Percentiles rank a stretch among this genome's conserved stretches.
Evolutionary conservation across 1,140 invertebrate genomes (phyloP).

Genomic region (Mylabris phalerata): DNA sequence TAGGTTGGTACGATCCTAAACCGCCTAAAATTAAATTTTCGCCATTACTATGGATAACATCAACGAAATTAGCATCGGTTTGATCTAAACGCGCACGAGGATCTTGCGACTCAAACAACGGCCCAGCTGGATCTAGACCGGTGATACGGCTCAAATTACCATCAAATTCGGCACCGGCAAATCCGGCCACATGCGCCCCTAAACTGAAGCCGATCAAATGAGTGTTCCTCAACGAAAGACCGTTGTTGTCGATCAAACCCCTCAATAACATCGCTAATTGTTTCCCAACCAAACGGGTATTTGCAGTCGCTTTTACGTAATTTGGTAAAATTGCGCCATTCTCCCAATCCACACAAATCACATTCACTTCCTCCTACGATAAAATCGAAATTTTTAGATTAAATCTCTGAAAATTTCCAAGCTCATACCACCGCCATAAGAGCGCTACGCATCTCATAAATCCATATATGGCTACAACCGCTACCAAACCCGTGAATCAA

Average conservation of each 20-base stretch:
- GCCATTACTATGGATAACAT: conserved; percentile 91
- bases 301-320: conserved; percentile 88
- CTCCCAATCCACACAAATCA: conserved; percentile 93
- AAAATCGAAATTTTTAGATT: no score
- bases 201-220: conserved; percentile 89
- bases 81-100: conserved; percentile 72
- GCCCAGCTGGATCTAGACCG: conserved; percentile 84
- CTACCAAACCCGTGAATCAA: conserved; percentile 94
- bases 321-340: conserved; percentile 85
- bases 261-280: conserved; percentile 73
- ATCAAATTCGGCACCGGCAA: conserved; percentile 76
- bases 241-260: conserved; percentile 49
- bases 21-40: conserved; percentile 80
- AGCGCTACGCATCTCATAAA: conserved; percentile 85
- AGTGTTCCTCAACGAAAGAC: conserved; percentile 58
- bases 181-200: conserved; percentile 89
- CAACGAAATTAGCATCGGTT: conserved; percentile 83
- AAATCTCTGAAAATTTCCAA: no score
- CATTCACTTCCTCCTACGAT: conserved; percentile 65
- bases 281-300: conserved; percentile 85
- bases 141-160: conserved; percentile 79
- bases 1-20: conserved; percentile 74
- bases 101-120: conserved; percentile 82
- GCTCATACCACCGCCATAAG: conserved; percentile 62
- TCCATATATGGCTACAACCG: conserved; percentile 83